These are phyloP conservation scores for Scartelaos histophorus DNA, from an alignment of 2,113 vertebrate species.

Conservation along the genomic window DNA sequence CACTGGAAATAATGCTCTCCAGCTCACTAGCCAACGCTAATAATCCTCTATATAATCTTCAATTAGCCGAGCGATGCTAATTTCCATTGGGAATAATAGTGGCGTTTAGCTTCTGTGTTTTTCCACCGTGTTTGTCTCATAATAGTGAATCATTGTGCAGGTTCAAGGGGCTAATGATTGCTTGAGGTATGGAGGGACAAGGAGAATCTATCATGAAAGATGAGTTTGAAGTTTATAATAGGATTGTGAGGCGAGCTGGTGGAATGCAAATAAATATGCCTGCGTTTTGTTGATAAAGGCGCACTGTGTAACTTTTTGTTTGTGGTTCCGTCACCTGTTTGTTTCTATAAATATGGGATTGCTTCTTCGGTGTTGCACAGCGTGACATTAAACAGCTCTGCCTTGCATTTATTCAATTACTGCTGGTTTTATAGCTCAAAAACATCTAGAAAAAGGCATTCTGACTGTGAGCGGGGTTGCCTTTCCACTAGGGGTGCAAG, in stretches of 20 bases:
- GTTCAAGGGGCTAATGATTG: constrained; percentile 57
- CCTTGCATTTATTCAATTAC: too few relatives aligned
- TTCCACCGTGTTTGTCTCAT: background rate
- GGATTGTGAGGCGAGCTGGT: constrained; percentile 34
- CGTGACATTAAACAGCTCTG: too few relatives aligned
- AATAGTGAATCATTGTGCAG: constrained; percentile 5
- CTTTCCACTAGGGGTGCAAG: too few relatives aligned
- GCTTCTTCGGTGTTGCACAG: too few relatives aligned
- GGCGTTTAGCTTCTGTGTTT: constrained; percentile 58
- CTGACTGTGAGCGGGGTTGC: too few relatives aligned
- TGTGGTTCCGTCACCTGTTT: too few relatives aligned
- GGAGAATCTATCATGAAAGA: constrained; percentile 46
- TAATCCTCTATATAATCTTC: constrained; percentile 82
- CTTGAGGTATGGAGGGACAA: constrained; percentile 32
- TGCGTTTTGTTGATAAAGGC: too few relatives aligned
- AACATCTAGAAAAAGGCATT: too few relatives aligned
- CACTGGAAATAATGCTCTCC: constrained; percentile 71
- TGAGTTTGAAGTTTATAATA: constrained; percentile 59
- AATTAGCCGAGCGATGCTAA: constrained; percentile 74
- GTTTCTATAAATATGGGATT: too few relatives aligned
- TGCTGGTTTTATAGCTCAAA: too few relatives aligned
- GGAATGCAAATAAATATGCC: background rate
- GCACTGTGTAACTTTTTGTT: too few relatives aligned
- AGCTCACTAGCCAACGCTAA: constrained; percentile 75
- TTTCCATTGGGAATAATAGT: constrained; percentile 71